phyloP scores from a whole-genome alignment of 1,140 invertebrate genomes.

The Ruditapes philippinarum region DNA sequence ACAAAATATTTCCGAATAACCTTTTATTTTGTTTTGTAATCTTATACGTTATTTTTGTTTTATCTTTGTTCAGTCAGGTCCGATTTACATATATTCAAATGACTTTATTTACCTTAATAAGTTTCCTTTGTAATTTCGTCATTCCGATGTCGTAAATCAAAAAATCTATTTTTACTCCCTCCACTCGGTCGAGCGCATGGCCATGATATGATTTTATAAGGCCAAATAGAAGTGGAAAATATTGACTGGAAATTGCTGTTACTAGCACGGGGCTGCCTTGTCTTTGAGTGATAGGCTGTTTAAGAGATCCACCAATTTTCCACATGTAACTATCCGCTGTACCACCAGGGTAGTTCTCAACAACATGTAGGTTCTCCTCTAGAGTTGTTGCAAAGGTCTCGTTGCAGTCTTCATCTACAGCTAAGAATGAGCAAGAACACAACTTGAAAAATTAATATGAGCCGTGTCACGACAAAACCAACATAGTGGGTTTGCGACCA shows the following conservation, averaged over 20 bases:
- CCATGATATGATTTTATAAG: not conserved
- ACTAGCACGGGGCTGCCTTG: not conserved
- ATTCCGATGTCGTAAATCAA: slow-evolving; percentile 19
- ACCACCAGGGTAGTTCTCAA: not conserved
- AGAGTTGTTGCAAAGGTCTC: not conserved
- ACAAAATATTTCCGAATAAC: too few relatives aligned
- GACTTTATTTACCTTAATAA: not conserved
- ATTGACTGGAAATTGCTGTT: not conserved
- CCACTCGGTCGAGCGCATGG: not conserved
- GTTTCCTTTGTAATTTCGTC: not conserved
- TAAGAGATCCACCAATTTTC: slow-evolving; percentile 12
- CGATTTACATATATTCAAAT: not conserved
- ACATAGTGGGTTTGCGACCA: too few relatives aligned
- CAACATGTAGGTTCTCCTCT: not conserved
- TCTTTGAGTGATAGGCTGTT: not conserved
- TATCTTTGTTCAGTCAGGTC: too few relatives aligned
- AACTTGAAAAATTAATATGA: too few relatives aligned
- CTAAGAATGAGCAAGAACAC: too few relatives aligned
- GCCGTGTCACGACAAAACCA: too few relatives aligned
- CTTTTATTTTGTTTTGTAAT: too few relatives aligned
- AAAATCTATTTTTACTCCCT: not conserved
- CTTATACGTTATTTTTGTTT: too few relatives aligned
- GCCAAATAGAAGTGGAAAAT: not conserved
- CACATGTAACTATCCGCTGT: slow-evolving; percentile 7
- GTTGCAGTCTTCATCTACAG: not conserved